Conservation (phyloP, 2,888 invertebrate genomes). For the Acanthosepion esculentum region DNA sequence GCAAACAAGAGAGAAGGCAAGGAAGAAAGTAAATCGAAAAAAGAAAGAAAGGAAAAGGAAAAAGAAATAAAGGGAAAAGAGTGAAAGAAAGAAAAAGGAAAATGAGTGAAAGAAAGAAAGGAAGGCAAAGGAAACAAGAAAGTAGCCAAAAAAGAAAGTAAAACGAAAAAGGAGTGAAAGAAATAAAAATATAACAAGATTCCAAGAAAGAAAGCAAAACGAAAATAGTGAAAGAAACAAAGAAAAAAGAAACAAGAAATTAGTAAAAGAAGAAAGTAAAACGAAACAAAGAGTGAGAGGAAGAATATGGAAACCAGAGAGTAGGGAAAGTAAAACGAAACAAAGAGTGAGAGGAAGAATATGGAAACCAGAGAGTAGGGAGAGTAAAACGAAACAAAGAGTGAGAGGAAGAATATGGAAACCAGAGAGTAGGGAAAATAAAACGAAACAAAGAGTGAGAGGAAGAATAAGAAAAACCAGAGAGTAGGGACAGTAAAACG, state of each 20-base stretch:
- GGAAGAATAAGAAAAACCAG: too few relatives aligned
- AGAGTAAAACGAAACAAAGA: too few relatives aligned
- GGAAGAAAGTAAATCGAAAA: neutral
- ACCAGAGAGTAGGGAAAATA: rapidly evolving
- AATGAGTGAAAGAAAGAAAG: neutral
- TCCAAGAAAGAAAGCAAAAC: neutral
- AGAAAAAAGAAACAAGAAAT: neutral
- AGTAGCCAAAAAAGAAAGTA: neutral
- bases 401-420: too few relatives aligned
- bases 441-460: too few relatives aligned
- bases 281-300: neutral
- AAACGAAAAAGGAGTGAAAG: neutral
- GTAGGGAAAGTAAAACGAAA: too few relatives aligned
- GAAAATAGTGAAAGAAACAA: neutral
- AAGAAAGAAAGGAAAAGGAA: neutral
- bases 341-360: too few relatives aligned
- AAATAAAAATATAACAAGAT: neutral
- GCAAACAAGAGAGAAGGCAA: neutral
- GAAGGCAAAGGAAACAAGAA: neutral
- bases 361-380: too few relatives aligned
- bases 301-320: neutral
- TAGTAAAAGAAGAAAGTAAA: neutral
- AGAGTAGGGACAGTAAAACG: too few relatives aligned
- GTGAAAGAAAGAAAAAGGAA: neutral
- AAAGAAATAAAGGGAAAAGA: neutral